These are phyloP conservation scores for Odontothrips loti DNA, from an alignment of 2,888 invertebrate genomes.

Conservation along the genomic window DNA sequence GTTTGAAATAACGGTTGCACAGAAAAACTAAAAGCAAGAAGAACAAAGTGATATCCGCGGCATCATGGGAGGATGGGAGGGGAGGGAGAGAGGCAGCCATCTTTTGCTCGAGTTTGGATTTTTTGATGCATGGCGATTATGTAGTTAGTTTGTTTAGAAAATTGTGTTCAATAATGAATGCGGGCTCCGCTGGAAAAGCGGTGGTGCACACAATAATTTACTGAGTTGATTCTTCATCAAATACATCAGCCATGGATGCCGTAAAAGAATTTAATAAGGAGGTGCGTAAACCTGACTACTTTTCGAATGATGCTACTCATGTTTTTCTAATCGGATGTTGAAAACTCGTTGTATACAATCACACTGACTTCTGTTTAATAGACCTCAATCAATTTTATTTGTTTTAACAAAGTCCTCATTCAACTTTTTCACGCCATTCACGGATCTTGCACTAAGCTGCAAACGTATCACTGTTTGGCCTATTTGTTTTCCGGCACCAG, in stretches of 20 bases:
- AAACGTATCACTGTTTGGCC: not conserved
- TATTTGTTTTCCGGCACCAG: slow-evolving; percentile 11
- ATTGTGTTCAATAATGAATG: not conserved
- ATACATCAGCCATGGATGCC: not conserved
- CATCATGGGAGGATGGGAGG: slow-evolving; percentile 14
- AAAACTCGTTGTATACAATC: not conserved
- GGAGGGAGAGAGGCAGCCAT: slow-evolving; percentile 9
- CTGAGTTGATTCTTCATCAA: not conserved
- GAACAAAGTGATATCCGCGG: not conserved
- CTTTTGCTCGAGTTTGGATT: slow-evolving; percentile 25
- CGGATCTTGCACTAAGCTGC: not conserved
- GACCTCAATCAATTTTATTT: not conserved
- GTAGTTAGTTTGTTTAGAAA: slow-evolving; percentile 15
- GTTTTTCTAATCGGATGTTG: not conserved
- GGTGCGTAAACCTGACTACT: slow-evolving; percentile 11
- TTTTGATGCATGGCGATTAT: slow-evolving; percentile 23
- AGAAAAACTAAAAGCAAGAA: not conserved
- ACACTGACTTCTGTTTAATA: not conserved
- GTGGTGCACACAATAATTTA: not conserved
- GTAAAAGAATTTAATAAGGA: slow-evolving; percentile 15
- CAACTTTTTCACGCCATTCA: not conserved
- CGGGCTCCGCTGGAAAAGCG: not conserved
- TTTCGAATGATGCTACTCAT: slow-evolving; percentile 20
- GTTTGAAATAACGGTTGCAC: not conserved
- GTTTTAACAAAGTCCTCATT: not conserved